Base-by-base conservation (phyloP, 2,797 vertebrate species). In the Pseudotriccus pelzelni region DNA sequence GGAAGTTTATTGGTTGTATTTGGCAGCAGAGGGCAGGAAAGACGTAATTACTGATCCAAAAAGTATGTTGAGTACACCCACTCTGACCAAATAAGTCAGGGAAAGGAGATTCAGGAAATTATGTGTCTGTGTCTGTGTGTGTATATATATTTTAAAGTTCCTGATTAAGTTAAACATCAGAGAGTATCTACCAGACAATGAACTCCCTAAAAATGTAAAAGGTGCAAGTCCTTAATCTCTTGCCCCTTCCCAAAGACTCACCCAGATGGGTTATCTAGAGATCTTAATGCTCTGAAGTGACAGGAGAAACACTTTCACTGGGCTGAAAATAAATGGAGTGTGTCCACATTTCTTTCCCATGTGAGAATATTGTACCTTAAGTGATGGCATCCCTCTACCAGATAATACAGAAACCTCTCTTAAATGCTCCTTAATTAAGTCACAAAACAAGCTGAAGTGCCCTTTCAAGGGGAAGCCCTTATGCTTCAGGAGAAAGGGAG, bases 81-180 rank as follows among this genome's bases (percentile, higher is more conserved):
- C 46, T 92, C 34, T 52, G 46, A 77, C 49, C 75, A 93, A 59
- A 0, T 41, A 36, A 76, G 15, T 63, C 12, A 34, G 8, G 8
- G 60, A 59, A 59, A 50, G 59, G 25, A 69, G 9, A 60, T 53
- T 72, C 46, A 88, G 66, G 76, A 89, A 80, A 58, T 4, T 20
- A 6, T 25, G 4, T 41, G 25, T 32, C 25, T 84, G 2, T 43
- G 2, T 73, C 3, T 41, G 0, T 85, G 4, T 28, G 1, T 12
- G 7, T 28, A 17, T 23, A 16, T 44, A 10, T 76, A 28, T 77
- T 75, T 86, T 44, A 53, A 68, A 52, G 6, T 41, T 92, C 39
- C 22, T 12, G 7, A 30, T 86, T n/a, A 68, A 96, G 34, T 62
- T 81, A 75, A 87, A 59, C 0, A 0, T 50, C 37, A 70, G 59